Evolutionary conservation across 2,113 vertebrate species (phyloP).

Genomic region (Menura novaehollandiae): DNA sequence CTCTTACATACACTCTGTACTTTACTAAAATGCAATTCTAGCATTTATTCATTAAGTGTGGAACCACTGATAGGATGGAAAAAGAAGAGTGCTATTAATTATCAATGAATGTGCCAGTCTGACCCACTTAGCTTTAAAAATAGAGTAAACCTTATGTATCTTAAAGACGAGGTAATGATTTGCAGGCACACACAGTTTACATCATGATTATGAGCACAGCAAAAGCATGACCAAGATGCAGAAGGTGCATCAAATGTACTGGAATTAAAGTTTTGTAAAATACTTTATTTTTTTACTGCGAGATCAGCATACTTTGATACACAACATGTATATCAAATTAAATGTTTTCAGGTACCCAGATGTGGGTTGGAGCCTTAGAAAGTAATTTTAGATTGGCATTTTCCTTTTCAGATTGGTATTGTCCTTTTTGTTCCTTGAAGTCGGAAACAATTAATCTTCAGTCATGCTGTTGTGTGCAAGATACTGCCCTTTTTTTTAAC

Average conservation of each 20-base stretch:
- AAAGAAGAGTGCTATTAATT: neutral
- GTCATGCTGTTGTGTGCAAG: neutral
- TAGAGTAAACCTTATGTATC: neutral
- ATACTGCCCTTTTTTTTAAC: neutral
- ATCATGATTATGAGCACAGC: neutral
- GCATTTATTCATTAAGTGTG: neutral
- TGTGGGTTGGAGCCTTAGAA: neutral
- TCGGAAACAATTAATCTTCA: neutral
- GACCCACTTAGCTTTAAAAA: neutral
- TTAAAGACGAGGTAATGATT: neutral
- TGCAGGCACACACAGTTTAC: neutral
- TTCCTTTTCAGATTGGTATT: neutral
- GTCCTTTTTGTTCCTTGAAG: neutral
- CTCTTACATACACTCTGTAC: neutral
- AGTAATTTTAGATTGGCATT: neutral
- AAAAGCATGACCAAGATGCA: neutral
- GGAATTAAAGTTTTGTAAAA: neutral
- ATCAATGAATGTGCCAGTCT: neutral
- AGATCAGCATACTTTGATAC: neutral
- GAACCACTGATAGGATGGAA: neutral
- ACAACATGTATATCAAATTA: neutral
- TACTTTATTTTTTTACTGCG: neutral
- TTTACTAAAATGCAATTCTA: conserved; percentile 5
- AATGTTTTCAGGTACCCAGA: neutral
- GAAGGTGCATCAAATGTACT: neutral